A percentile compares a stretch with the other conserved stretches of the same genome.
phyloP scores from a whole-genome alignment of 2,888 invertebrate genomes.

The Ceratothoa steindachneri region DNA sequence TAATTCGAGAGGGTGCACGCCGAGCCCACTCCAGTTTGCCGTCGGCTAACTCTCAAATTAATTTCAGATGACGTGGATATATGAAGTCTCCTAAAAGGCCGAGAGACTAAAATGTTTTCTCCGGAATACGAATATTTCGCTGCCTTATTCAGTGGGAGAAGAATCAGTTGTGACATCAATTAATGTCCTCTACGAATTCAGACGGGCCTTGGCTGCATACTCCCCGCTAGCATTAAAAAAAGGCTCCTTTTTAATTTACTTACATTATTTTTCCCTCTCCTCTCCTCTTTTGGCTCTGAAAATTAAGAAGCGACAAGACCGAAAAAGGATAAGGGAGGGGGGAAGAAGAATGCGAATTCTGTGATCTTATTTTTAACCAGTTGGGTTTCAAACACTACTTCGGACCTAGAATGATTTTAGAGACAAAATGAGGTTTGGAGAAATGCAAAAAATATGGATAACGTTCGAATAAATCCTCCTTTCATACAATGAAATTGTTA shows the following conservation, averaged over 20 bases:
- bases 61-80: neutral
- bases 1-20: no score
- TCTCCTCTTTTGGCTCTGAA: neutral
- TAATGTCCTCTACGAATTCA: neutral
- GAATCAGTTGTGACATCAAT: neutral
- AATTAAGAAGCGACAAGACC: neutral
- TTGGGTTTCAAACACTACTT: no score
- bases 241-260: neutral
- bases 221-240: neutral
- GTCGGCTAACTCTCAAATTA: neutral
- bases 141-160: neutral
- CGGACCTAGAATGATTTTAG: no score
- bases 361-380: no score
- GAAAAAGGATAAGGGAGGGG: neutral
- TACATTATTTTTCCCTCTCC: neutral
- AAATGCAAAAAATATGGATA: no score
- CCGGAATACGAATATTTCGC: neutral
- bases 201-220: neutral
- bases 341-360: no score
- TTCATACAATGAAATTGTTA: no score
- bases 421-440: no score
- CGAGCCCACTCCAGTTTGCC: no score
- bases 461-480: no score
- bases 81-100: neutral
- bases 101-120: neutral